Percentiles rank a stretch among this genome's conserved stretches.
These are phyloP conservation scores for Lithophane socia DNA, from an alignment of 2,888 invertebrate genomes.

Conservation along the genomic window DNA sequence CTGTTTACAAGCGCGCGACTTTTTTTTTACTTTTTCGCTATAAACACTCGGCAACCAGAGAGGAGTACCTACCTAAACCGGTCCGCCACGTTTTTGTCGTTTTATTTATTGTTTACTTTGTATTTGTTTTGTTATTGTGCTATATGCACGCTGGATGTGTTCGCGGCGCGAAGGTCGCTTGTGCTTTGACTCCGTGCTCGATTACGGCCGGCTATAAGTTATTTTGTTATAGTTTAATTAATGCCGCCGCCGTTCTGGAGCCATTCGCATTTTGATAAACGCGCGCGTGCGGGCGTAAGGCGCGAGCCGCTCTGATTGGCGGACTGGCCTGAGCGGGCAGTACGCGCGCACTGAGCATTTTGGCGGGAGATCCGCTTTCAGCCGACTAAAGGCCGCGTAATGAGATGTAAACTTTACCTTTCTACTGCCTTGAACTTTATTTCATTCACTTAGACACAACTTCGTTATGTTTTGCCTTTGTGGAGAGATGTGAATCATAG, in stretches of 20 bases:
- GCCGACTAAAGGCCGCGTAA: slow-evolving; percentile 66
- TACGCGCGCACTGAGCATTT: slow-evolving; percentile 71
- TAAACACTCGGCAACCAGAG: slow-evolving; percentile 71
- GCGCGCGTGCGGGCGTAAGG: slow-evolving; percentile 83
- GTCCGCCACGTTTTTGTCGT: slow-evolving; percentile 77
- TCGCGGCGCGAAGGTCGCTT: slow-evolving; percentile 76
- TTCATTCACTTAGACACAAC: slow-evolving; percentile 14
- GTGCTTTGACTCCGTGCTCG: slow-evolving; percentile 74
- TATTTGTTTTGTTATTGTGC: slow-evolving; percentile 73
- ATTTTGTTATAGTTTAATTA: slow-evolving; percentile 81
- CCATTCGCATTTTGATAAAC: slow-evolving; percentile 85
- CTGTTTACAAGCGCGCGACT: slow-evolving; percentile 63
- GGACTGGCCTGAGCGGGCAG: slow-evolving; percentile 69
- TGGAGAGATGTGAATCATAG: background rate
- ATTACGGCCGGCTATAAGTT: slow-evolving; percentile 79
- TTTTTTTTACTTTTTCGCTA: slow-evolving; percentile 73
- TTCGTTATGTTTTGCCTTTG: background rate
- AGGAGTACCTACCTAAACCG: slow-evolving; percentile 75
- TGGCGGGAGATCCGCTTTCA: slow-evolving; percentile 83
- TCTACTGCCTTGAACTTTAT: slow-evolving; percentile 64
- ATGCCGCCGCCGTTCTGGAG: slow-evolving; percentile 68
- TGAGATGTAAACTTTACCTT: slow-evolving; percentile 68
- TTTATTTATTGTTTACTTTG: slow-evolving; percentile 77
- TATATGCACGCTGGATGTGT: slow-evolving; percentile 74
- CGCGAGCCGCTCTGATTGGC: slow-evolving; percentile 87